Percentiles rank a stretch among this genome's conserved stretches.
Evolutionary conservation across 2,797 vertebrate species (phyloP).

Genomic region (Trichosurus vulpecula): DNA sequence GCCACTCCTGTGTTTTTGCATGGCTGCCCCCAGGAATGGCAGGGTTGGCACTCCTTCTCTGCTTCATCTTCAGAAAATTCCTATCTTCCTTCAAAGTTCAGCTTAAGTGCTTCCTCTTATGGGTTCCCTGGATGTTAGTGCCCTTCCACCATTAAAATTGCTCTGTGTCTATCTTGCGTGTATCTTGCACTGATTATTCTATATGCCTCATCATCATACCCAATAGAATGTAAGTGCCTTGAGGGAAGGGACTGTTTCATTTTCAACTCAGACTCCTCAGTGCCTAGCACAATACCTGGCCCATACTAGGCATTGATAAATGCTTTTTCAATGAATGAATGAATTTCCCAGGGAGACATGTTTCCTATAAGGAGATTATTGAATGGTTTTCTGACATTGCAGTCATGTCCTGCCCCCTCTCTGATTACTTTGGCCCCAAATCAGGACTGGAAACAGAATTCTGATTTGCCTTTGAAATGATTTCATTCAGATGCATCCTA

Average conservation of each 20-base stretch:
- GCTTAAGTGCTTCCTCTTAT: background rate
- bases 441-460: background rate
- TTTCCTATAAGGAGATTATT: background rate
- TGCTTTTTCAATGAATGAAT: background rate
- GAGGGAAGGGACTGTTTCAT: background rate
- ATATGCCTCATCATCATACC: background rate
- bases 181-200: background rate
- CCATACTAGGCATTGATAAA: background rate
- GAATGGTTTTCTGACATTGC: background rate
- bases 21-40: background rate
- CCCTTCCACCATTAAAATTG: background rate
- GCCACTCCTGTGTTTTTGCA: background rate
- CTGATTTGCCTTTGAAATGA: background rate
- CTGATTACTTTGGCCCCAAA: background rate
- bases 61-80: background rate
- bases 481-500: background rate
- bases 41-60: background rate
- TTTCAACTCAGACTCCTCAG: background rate
- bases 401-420: background rate
- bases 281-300: background rate
- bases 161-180: background rate
- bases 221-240: slow-evolving; percentile 14
- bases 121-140: too few relatives aligned
- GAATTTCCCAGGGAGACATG: background rate
- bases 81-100: background rate